phyloP scores from a whole-genome alignment of 2,888 invertebrate species.

The Marronus borbonicus region DNA sequence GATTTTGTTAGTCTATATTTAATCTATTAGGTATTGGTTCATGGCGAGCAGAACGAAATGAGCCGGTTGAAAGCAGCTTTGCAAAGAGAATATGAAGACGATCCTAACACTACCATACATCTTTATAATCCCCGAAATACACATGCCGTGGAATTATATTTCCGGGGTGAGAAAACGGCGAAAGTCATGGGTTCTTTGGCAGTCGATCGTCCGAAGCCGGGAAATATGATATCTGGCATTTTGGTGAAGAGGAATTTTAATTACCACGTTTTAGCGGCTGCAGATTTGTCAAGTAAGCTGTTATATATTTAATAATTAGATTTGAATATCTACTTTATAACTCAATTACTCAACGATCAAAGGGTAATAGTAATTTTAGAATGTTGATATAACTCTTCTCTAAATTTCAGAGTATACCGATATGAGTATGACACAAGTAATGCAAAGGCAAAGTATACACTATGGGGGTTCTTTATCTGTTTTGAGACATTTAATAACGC shows the following conservation, averaged over 20 bases:
- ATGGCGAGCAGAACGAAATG: slow-evolving; percentile 99
- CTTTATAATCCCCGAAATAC: slow-evolving; percentile 98
- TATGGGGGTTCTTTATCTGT: slow-evolving; percentile 84
- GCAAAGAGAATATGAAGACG: slow-evolving; percentile 93
- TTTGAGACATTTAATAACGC: slow-evolving; percentile 83
- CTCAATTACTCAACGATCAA: too few relatives aligned
- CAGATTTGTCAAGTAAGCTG: slow-evolving; percentile 87
- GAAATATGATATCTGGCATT: slow-evolving; percentile 89
- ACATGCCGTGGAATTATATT: slow-evolving; percentile 92
- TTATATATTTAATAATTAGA: slow-evolving; percentile 3
- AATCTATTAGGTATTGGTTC: slow-evolving; percentile 84
- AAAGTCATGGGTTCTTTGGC: slow-evolving; percentile 98
- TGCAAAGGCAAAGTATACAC: slow-evolving; percentile 92
- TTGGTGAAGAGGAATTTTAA: slow-evolving; percentile 98
- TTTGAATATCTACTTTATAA: neutral
- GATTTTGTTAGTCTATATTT: too few relatives aligned
- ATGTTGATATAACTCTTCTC: slow-evolving; percentile 13
- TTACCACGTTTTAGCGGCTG: slow-evolving; percentile 93
- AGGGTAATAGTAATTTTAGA: neutral
- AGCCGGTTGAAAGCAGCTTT: slow-evolving; percentile 94
- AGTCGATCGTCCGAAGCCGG: slow-evolving; percentile 84
- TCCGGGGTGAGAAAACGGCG: slow-evolving; percentile 98
- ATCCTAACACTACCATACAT: slow-evolving; percentile 84
- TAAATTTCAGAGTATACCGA: slow-evolving; percentile 89
- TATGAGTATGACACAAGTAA: slow-evolving; percentile 92